Conservation (phyloP, 2,888 invertebrate genomes). For the Drosophila engyochracea region DNA sequence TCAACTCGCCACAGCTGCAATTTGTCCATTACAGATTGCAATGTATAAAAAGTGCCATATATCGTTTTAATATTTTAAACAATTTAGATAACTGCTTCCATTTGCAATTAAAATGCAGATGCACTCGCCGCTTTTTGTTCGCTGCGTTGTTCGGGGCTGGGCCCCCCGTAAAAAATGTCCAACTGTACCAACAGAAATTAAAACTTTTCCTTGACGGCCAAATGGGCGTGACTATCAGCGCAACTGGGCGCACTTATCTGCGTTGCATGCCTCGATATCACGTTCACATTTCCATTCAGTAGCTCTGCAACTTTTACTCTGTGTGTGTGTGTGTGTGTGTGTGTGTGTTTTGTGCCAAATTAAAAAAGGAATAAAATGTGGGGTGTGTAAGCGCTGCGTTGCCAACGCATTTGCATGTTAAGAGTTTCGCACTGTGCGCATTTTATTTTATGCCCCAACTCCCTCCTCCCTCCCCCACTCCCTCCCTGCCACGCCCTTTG, state of each 20-base stretch:
- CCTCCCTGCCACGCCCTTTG: slow-evolving; percentile 29
- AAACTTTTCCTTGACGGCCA: slow-evolving; percentile 74
- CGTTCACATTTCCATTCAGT: slow-evolving; percentile 47
- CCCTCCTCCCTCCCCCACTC: fast-evolving
- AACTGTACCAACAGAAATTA: slow-evolving; percentile 73
- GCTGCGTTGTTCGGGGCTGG: not conserved
- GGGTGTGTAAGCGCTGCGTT: slow-evolving; percentile 23
- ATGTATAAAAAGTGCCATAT: slow-evolving; percentile 46
- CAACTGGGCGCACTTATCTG: slow-evolving; percentile 73
- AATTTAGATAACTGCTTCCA: slow-evolving; percentile 84
- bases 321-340: slow-evolving; percentile 9
- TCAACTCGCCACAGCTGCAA: slow-evolving; percentile 28
- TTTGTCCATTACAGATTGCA: slow-evolving; percentile 46
- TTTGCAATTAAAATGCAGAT: slow-evolving; percentile 83
- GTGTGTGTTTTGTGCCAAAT: slow-evolving; percentile 55
- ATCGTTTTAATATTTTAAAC: slow-evolving; percentile 80
- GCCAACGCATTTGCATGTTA: slow-evolving; percentile 75
- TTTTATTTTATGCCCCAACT: slow-evolving; percentile 47
- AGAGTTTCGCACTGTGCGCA: slow-evolving; percentile 77
- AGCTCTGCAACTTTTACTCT: slow-evolving; percentile 17
- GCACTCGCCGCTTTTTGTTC: slow-evolving; percentile 37
- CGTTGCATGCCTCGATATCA: slow-evolving; percentile 72
- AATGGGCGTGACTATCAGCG: slow-evolving; percentile 59
- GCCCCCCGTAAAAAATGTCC: slow-evolving; percentile 49
- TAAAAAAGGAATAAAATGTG: slow-evolving; percentile 70